Evolutionary conservation across 1,140 invertebrate genomes (phyloP), one percentile per base, ranked within the genome.

Genomic region (Drosophila asahinai): DNA sequence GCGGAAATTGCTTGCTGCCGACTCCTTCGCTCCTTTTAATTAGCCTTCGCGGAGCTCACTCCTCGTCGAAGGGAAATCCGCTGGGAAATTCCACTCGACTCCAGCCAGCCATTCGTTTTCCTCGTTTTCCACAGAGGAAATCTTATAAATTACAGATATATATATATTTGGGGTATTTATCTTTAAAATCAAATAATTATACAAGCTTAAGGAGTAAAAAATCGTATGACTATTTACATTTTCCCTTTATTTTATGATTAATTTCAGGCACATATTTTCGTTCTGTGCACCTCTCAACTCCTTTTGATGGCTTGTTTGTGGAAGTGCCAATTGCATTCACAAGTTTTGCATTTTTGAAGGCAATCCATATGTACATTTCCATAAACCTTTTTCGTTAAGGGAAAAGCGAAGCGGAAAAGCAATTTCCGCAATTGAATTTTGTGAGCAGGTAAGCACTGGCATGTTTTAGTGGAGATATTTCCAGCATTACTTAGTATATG

Each of bases 1-100:
- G 14, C 40, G 59, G 59, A 66, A 66, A 66, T 66, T 47, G 43
- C 57, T 65, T 38, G 22, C 30, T 25, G 42, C 54, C 57, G 27
- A 17, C 33, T 58, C 25, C n/a, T 19, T 55, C 12, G 9, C 27
- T 62, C 40, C 8, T 65, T 61, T 65, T 63, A 65, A 65, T 65
- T 65, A 63, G 27, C 40, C 15, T 22, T 19, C 14, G 27, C 12
- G 30, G 2, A 43, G 25, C 55, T 3, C 47, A 38, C 19, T 14
- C 30, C 33, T 15, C 27, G 36, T 42, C 9, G 38, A 33, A 22
- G 38, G 36, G 36, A 60, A 43, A 25, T 19, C 27, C 62, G 62
- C 8, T 42, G 38, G 58, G 27, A 65, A 65, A 65, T 65, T 43
- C 15, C 15, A 33, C 40, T 25, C 25, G 14, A 43, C 3, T 27